Conservation (phyloP, 2,113 vertebrate species). For the Odobenus rosmarus region DNA sequence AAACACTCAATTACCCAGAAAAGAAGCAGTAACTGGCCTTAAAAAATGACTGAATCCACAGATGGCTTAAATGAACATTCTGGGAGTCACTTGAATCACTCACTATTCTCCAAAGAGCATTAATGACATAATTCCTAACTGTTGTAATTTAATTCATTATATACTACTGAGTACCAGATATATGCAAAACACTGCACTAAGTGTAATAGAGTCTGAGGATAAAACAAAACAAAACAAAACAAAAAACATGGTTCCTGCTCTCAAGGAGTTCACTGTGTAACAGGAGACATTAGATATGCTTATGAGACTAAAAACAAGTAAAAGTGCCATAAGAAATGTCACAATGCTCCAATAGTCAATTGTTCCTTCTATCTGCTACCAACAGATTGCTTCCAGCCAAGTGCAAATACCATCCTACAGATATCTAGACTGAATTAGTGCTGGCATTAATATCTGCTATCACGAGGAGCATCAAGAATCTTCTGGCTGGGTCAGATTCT, state of each 20-base stretch:
- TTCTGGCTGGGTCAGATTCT: neutral
- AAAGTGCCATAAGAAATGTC: neutral
- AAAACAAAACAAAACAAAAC: neutral
- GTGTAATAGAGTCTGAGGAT: neutral
- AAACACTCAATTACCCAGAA: conserved; percentile 37
- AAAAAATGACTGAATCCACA: conserved; percentile 14
- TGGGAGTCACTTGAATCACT: neutral
- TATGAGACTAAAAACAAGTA: neutral
- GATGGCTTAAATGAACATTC: conserved; percentile 15
- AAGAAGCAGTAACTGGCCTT: neutral
- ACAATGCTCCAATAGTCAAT: neutral
- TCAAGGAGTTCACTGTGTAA: neutral
- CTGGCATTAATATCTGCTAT: neutral
- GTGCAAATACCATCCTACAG: neutral
- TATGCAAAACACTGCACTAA: neutral
- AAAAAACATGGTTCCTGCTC: neutral
- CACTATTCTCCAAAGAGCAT: neutral
- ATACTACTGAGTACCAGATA: neutral
- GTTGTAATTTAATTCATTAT: conserved; percentile 29
- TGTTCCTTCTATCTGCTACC: neutral
- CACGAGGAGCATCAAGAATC: neutral
- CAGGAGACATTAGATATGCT: neutral
- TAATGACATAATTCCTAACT: conserved; percentile 21
- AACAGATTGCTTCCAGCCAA: neutral
- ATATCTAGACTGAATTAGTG: neutral